Conservation (phyloP, 2,797 vertebrate genomes). For the Pangasius mekongensis region DNA sequence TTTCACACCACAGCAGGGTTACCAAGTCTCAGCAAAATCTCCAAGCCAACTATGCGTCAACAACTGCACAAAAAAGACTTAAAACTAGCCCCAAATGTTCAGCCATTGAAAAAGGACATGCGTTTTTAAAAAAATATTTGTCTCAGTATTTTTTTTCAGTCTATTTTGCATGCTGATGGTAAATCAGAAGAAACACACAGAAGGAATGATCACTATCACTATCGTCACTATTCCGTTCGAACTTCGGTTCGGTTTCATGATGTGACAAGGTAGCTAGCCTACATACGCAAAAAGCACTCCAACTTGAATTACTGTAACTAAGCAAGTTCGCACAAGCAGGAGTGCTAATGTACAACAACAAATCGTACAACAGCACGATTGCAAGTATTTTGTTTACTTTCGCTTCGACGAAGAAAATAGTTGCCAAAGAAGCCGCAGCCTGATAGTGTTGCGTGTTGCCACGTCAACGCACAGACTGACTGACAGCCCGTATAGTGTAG, state of each 20-base stretch:
- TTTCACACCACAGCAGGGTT: slow-evolving; percentile 13
- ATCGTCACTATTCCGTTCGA: not conserved
- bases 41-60: not conserved
- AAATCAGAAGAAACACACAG: not conserved
- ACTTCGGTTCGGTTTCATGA: not conserved
- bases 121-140: not conserved
- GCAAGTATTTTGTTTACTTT: too few species aligned
- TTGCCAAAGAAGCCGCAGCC: too few species aligned
- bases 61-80: not conserved
- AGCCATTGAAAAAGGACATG: not conserved
- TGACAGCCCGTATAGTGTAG: too few species aligned
- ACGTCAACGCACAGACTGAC: too few species aligned
- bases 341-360: too few species aligned
- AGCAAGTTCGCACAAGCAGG: not conserved
- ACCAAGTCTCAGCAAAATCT: slow-evolving; percentile 18
- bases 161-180: not conserved
- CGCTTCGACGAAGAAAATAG: too few species aligned
- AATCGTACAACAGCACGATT: too few species aligned
- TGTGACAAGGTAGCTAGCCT: not conserved
- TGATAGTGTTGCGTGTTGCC: too few species aligned
- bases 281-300: too few species aligned
- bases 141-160: not conserved
- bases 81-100: not conserved
- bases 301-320: not conserved
- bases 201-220: not conserved